These are phyloP conservation scores for Athrips mouffetella DNA, from an alignment of 2,888 invertebrate genomes.

Conservation along the genomic window DNA sequence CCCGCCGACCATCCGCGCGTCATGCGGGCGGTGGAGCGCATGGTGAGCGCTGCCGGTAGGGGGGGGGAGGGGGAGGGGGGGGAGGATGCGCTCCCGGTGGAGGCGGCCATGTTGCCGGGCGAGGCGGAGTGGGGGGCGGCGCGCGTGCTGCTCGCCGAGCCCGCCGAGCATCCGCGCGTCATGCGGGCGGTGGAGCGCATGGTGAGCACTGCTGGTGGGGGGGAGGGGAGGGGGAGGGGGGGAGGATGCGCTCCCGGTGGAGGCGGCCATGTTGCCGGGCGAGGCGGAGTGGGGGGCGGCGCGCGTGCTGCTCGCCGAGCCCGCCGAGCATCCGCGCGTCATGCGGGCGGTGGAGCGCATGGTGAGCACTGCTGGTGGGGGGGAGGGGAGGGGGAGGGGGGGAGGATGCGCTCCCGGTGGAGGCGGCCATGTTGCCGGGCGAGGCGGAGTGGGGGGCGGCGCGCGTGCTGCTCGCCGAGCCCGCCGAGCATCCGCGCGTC, in stretches of 20 bases:
- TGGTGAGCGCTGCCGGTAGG: constrained; percentile 14
- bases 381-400: no score
- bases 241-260: no score
- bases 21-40: constrained; percentile 14
- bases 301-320: constrained; percentile 16
- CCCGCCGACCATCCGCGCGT: constrained; percentile 21
- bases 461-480: no score
- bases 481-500: no score
- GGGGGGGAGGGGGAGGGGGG: constrained; percentile 8
- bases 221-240: no score
- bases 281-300: constrained; percentile 18
- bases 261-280: constrained; percentile 25
- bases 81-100: constrained; percentile 22
- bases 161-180: constrained; percentile 21
- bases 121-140: constrained; percentile 18
- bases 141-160: constrained; percentile 16
- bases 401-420: no score
- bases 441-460: no score
- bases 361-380: no score
- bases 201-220: constrained; percentile 12
- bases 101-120: constrained; percentile 25
- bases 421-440: no score
- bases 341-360: no score
- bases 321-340: no score
- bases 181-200: constrained; percentile 15